phyloP scores from a whole-genome alignment of 2,888 invertebrate genomes.

The Heliconius ethilla region DNA sequence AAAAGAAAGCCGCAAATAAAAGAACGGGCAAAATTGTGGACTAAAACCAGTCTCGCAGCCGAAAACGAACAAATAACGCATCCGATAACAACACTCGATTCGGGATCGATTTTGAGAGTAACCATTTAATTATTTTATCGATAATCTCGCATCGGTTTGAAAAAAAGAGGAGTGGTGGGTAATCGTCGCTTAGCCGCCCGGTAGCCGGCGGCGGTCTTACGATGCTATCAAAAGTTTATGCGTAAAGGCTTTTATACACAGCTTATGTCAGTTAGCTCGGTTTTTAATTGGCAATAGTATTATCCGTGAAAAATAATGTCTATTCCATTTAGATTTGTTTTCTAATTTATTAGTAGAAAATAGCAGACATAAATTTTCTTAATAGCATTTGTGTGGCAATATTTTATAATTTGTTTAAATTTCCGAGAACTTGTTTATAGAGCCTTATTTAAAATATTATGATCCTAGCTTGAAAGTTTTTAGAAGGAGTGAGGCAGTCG shows the following conservation, averaged over 20 bases:
- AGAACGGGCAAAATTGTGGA: slow-evolving; percentile 22
- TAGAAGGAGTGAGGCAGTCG: not conserved
- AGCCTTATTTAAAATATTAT: not conserved
- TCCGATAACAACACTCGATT: slow-evolving; percentile 81
- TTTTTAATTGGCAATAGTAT: not conserved
- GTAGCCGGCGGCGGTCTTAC: slow-evolving; percentile 78
- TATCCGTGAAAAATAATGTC: not conserved
- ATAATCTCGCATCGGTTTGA: slow-evolving; percentile 77
- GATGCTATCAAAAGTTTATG: slow-evolving; percentile 82
- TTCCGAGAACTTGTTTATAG: not conserved
- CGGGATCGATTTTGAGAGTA: slow-evolving; percentile 81
- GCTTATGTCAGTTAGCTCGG: not conserved
- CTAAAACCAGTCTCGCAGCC: slow-evolving; percentile 54
- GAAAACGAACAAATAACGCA: slow-evolving; percentile 76
- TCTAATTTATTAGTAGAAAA: not conserved
- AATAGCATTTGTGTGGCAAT: no score
- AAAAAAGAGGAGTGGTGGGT: slow-evolving; percentile 75
- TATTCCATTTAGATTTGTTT: not conserved
- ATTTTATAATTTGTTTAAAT: no score
- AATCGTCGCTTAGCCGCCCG: slow-evolving; percentile 81
- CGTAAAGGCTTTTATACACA: slow-evolving; percentile 53
- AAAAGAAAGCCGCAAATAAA: slow-evolving; percentile 19
- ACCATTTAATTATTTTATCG: slow-evolving; percentile 83
- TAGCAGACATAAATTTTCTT: not conserved
- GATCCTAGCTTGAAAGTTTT: not conserved